phyloP scores from a whole-genome alignment of 2,797 vertebrate species.

The Chelon auratus region DNA sequence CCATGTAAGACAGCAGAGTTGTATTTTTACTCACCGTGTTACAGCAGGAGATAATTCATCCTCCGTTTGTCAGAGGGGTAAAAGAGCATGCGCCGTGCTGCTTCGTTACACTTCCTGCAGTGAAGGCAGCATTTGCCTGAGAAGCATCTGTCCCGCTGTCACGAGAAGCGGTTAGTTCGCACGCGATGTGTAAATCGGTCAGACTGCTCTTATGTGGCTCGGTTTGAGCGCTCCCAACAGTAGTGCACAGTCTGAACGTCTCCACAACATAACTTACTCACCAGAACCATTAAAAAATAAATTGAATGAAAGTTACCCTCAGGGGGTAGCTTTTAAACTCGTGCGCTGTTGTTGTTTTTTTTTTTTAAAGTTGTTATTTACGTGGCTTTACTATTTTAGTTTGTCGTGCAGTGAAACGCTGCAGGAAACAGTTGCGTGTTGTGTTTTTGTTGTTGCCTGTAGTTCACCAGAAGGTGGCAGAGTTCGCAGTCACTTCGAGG shows the following conservation, averaged over 20 bases:
- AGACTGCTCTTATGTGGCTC: conserved; percentile 59
- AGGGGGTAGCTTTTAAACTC: too few relatives aligned
- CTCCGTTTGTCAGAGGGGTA: conserved; percentile 47
- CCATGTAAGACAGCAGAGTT: conserved; percentile 1
- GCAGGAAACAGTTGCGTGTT: not conserved
- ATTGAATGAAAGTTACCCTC: too few relatives aligned
- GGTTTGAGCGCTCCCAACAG: conserved; percentile 25
- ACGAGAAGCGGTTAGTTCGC: conserved; percentile 78
- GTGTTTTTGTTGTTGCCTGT: conserved; percentile 41
- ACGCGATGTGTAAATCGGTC: conserved; percentile 82
- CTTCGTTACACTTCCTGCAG: conserved; percentile 75
- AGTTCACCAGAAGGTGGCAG: conserved; percentile 63
- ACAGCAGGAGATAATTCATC: conserved; percentile 63
- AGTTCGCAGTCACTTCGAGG: conserved; percentile 5
- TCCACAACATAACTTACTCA: too few relatives aligned
- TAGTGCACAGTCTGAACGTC: not conserved
- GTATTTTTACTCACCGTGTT: conserved; percentile 70
- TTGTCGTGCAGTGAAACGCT: not conserved
- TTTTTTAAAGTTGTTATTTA: not conserved
- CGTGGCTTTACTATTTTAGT: not conserved
- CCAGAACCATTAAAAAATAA: too few relatives aligned
- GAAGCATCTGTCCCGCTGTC: conserved; percentile 83
- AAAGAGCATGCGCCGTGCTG: conserved; percentile 76
- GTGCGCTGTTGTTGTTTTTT: too few relatives aligned
- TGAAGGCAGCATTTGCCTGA: conserved; percentile 77